Evolutionary conservation across 2,888 invertebrate genomes (phyloP), one percentile per base, ranked within the genome.

Genomic region (Polymixis lichenea): DNA sequence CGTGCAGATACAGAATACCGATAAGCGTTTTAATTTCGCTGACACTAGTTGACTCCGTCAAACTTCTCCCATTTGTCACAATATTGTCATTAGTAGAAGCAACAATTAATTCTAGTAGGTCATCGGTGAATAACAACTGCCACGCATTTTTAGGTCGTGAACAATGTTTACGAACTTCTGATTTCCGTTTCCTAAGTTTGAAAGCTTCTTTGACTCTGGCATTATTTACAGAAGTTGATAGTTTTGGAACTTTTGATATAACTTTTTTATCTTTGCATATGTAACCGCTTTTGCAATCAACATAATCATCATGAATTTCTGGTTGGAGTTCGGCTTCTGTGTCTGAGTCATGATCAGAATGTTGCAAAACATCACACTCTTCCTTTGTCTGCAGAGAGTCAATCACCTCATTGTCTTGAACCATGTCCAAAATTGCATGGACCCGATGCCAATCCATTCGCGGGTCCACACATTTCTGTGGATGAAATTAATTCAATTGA

Each of bases 361-460:
- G 89, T 79, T 94, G 93, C 72, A 95, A 86, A 72, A 93, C 89
- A 89, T 96, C 95, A 89, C 91, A 92, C 84, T 95, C 95, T 89
- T 96, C 96, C 46, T 89, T 92, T 78, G 92, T 90, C 89, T 96
- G 95, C 75, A 96, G 92, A 72, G 94, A 94, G 89, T 96, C 94
- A 88, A 95, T 95, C 78, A 94, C 92, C 87, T 96, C 94, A 91
- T 93, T 94, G 80, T 95, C 94, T 94, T 95, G 94, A 88, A 96
- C 92, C 89, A 96, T 92, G 88, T 94, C 93, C 94, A 95, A 93
- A 89, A 96, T 96, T 77, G 96, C 95, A 94, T 95, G 94, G 75
- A 96, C 96, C 78, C 96, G 94, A 82, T 94, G 94, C 96, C 96
- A 96, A 93, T 96, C 96, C 94, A 95, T 95, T 90, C 96, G 93